These are phyloP conservation scores for Damaliscus lunatus DNA, from an alignment of 2,113 vertebrate genomes.

Conservation along the genomic window DNA sequence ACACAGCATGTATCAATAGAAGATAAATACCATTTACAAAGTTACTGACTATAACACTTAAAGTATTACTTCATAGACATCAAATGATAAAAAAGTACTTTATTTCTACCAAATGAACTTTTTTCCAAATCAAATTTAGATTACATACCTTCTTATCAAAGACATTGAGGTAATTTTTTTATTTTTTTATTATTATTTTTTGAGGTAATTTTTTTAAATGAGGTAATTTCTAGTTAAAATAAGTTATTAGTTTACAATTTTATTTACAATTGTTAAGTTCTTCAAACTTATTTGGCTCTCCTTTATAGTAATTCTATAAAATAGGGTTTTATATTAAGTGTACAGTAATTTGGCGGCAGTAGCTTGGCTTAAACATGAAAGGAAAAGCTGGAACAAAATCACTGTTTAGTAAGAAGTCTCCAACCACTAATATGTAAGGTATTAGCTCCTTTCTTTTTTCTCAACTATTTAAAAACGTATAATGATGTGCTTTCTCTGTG, in stretches of 20 bases:
- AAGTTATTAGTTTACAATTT: neutral
- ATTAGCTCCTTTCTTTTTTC: neutral
- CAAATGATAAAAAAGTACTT: neutral
- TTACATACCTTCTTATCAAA: neutral
- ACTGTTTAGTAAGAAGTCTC: neutral
- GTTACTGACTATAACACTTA: neutral
- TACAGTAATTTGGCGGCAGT: neutral
- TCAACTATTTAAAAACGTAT: neutral
- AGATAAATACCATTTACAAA: neutral
- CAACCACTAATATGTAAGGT: neutral
- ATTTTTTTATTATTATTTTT: too few species aligned
- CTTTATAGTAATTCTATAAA: neutral
- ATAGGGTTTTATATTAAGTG: neutral
- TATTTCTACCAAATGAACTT: neutral
- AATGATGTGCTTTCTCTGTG: neutral
- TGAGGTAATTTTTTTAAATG: neutral
- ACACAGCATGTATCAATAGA: neutral
- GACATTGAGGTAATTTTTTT: neutral
- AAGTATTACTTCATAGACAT: neutral
- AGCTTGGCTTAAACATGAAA: neutral
- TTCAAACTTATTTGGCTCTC: neutral
- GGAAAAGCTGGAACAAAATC: neutral
- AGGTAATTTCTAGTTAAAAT: conserved; percentile 6
- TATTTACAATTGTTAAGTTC: neutral
- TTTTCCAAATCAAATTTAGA: conserved; percentile 32